These are phyloP conservation scores for Allacma fusca DNA, from an alignment of 2,888 invertebrate species.

Conservation along the genomic window DNA sequence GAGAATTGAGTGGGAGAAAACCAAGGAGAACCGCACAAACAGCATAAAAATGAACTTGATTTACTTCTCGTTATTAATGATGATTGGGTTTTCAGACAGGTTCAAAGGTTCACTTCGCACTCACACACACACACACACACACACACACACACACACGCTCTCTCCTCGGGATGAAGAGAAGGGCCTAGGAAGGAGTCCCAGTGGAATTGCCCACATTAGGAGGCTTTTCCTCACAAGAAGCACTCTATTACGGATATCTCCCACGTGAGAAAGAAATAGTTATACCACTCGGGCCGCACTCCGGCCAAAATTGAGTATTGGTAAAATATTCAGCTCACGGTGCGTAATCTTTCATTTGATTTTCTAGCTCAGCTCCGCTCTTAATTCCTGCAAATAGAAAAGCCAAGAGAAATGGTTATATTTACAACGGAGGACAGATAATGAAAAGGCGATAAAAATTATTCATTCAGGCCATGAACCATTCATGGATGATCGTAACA, in stretches of 20 bases:
- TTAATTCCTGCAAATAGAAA: constrained; percentile 42
- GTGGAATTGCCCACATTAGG: background rate
- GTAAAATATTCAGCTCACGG: constrained; percentile 35
- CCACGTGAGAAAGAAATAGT: background rate
- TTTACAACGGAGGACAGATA: constrained; percentile 50
- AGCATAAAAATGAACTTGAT: constrained; percentile 13
- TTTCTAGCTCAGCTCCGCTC: constrained; percentile 35
- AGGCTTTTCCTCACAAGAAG: background rate
- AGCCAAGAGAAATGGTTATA: constrained; percentile 34
- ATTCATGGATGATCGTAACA: constrained; percentile 54
- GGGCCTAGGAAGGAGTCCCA: background rate
- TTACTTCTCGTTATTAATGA: constrained; percentile 16
- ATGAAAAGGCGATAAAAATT: constrained; percentile 61
- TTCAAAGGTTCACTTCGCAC: background rate
- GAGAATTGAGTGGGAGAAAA: background rate
- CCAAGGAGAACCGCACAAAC: background rate
- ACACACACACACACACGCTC: background rate
- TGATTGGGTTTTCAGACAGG: constrained; percentile 6
- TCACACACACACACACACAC: background rate
- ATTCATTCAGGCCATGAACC: constrained; percentile 56
- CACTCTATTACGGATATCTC: background rate
- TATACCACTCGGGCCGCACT: background rate
- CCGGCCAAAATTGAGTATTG: background rate
- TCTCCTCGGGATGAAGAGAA: background rate
- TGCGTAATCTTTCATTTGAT: constrained; percentile 40